Evolutionary conservation across 1,140 invertebrate genomes (phyloP).

Genomic region (Psix sp.): DNA sequence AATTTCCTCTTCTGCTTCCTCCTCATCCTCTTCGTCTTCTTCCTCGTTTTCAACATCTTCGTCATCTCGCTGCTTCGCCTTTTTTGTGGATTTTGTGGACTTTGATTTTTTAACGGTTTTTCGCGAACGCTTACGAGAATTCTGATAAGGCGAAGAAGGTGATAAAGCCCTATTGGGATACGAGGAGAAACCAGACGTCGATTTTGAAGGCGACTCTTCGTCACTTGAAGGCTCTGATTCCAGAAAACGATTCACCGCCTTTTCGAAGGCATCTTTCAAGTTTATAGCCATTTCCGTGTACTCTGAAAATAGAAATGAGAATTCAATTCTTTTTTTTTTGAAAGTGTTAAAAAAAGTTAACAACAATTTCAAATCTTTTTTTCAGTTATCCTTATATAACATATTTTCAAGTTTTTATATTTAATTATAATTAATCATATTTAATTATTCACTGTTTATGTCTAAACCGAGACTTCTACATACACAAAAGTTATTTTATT

Average conservation of each 20-base stretch:
- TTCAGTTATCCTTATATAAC: no score
- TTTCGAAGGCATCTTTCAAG: conserved; percentile 86
- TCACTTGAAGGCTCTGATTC: conserved; percentile 88
- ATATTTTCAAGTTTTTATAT: no score
- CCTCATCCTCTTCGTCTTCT: conserved; percentile 64
- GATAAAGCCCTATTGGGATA: conserved; percentile 64
- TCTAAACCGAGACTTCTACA: no score
- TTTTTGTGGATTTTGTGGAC: conserved; percentile 67
- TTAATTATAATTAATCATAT: no score
- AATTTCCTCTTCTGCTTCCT: conserved; percentile 64
- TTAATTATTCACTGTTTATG: no score
- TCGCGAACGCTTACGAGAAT: conserved; percentile 67
- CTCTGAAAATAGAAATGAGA: conserved; percentile 82
- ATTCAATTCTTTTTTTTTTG: conserved; percentile 6
- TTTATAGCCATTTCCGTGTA: conserved; percentile 93
- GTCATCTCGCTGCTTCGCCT: conserved; percentile 64
- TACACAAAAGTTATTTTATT: no score
- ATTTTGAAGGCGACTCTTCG: conserved; percentile 64
- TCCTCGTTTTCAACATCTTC: conserved; percentile 72
- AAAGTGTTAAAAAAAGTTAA: neutral
- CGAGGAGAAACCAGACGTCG: conserved; percentile 56
- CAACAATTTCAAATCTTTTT: conserved; percentile 4
- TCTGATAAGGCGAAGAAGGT: conserved; percentile 62
- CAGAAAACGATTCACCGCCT: conserved; percentile 87
- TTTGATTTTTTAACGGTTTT: conserved; percentile 72